These are phyloP conservation scores for Sebastes goodei DNA, from an alignment of 2,797 vertebrate genomes.

Conservation along the genomic window DNA sequence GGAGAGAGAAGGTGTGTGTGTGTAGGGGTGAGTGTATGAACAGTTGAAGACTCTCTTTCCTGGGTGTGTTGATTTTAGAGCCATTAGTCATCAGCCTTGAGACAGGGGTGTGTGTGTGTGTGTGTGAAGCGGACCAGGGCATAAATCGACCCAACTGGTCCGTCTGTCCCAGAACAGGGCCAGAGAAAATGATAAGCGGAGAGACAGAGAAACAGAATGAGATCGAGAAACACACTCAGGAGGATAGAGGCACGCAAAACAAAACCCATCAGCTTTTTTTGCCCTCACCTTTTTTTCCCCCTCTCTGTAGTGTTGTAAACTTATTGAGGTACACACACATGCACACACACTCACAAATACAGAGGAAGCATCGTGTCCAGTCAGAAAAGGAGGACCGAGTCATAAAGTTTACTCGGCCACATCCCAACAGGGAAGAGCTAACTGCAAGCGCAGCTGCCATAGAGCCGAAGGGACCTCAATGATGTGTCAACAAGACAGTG, in stretches of 20 bases:
- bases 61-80: slow-evolving; percentile 33
- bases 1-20: background rate
- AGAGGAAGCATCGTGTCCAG: slow-evolving; percentile 34
- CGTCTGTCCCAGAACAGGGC: slow-evolving; percentile 12
- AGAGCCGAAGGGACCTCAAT: slow-evolving; percentile 53
- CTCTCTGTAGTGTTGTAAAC: slow-evolving; percentile 4
- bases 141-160: slow-evolving; percentile 35
- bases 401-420: slow-evolving; percentile 54
- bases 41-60: slow-evolving; percentile 9
- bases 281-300: background rate
- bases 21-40: background rate
- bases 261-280: slow-evolving; percentile 28
- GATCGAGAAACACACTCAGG: slow-evolving; percentile 31
- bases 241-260: slow-evolving; percentile 24
- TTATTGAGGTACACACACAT: background rate
- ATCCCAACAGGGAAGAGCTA: slow-evolving; percentile 51
- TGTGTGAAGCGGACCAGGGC: slow-evolving; percentile 10
- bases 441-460: slow-evolving; percentile 48
- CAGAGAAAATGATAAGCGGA: slow-evolving; percentile 13
- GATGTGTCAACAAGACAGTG: slow-evolving; percentile 62
- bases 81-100: slow-evolving; percentile 44
- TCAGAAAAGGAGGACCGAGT: slow-evolving; percentile 48
- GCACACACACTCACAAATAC: background rate
- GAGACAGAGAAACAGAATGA: background rate
- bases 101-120: background rate